phyloP scores from a whole-genome alignment of 2,888 invertebrate species.

The Rhagonycha lutea region DNA sequence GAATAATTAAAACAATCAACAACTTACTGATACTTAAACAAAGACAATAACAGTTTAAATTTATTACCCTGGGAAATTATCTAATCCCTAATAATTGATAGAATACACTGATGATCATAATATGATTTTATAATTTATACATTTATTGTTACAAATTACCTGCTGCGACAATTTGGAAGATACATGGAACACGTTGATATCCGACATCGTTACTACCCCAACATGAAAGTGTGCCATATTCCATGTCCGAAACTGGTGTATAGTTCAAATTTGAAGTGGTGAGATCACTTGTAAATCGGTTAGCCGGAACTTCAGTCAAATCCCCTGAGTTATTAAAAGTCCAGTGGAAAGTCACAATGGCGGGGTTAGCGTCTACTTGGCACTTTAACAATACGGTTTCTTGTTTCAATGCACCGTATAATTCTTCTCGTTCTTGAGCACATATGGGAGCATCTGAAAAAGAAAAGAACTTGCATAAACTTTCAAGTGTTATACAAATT shows the following conservation, averaged over 20 bases:
- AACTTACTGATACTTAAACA: slow-evolving; percentile 3
- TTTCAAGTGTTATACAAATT: neutral
- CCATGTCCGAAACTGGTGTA: slow-evolving; percentile 84
- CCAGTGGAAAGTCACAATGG: slow-evolving; percentile 85
- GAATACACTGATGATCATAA: neutral
- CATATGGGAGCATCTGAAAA: slow-evolving; percentile 76
- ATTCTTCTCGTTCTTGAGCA: slow-evolving; percentile 75
- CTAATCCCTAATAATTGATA: neutral
- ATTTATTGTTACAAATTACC: slow-evolving; percentile 57
- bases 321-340: slow-evolving; percentile 91
- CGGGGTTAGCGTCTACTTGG: slow-evolving; percentile 88
- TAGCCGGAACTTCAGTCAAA: slow-evolving; percentile 75
- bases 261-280: slow-evolving; percentile 78
- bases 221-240: slow-evolving; percentile 87
- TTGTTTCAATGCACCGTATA: slow-evolving; percentile 85
- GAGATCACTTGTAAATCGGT: slow-evolving; percentile 69
- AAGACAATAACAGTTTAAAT: neutral
- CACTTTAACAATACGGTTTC: slow-evolving; percentile 86
- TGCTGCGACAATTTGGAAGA: slow-evolving; percentile 84
- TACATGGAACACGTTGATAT: slow-evolving; percentile 80
- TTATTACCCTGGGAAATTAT: neutral
- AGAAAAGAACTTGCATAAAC: neutral
- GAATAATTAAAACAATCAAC: slow-evolving; percentile 12
- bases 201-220: slow-evolving; percentile 86
- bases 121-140: neutral